Base-by-base conservation (phyloP, 2,113 vertebrate species). In the Monopterus albus region DNA sequence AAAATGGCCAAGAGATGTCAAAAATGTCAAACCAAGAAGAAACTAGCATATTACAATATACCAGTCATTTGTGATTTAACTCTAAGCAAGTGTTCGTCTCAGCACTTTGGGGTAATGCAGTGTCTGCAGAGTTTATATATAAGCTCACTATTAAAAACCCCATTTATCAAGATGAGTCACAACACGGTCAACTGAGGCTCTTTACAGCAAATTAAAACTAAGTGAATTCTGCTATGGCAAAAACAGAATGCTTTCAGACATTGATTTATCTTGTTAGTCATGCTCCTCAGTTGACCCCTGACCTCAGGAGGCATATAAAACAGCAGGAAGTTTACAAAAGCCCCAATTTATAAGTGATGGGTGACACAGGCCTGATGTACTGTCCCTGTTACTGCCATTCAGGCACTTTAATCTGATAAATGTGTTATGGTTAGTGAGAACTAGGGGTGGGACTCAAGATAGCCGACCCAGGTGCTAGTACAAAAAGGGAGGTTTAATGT, bases 221-320 rank as follows among this genome's bases (percentile, higher is more conserved):
- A 90, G 85, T 76, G 61, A 89, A 86, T 79, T 81, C 60, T 43
- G 57, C 56, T 73, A 60, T 35, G 53, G 67, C 26, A 58, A 84
- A 72, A 82, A 87, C 88, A 67, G 62, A 81, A 86, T 17, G 49
- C 69, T 64, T 55, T 86, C 78, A 85, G 78, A 65, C 60, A 46
- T 21, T 85, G 84, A 90, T 91, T 90, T 81, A 89, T 87, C 69
- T 78, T 56, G 59, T 90, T 86, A 63, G 85, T 89, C 83, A 87
- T 67, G 79, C 79, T 73, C 45, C 35, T 79, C 64, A 53, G 72
- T 4, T 84, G 82, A 89, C 82, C 83, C 69, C 52, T 86, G 77
- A 85, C 86, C 88, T 33, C 76, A 85, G 89, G 86, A 91, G 82
- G 86, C 87, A 78, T 73, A 91, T 90, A 88, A 91, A 91, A 87